Conservation (phyloP, 1,140 invertebrate species). For the Acyrthosiphon pisum region DNA sequence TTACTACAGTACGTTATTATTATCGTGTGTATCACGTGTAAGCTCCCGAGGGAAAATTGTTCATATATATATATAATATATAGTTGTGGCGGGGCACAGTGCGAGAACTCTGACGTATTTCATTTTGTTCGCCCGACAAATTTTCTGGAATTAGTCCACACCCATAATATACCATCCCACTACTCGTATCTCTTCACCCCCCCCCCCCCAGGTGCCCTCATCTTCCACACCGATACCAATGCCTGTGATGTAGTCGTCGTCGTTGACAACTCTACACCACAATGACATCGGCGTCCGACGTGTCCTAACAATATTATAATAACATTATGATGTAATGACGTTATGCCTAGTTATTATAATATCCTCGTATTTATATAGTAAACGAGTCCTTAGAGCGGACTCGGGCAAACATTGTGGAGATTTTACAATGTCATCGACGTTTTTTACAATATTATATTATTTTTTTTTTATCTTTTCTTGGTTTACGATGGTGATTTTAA, state of each 20-base stretch:
- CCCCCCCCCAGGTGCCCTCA: no score
- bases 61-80: no score
- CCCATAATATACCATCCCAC: not conserved
- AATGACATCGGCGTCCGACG: no score
- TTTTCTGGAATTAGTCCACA: not conserved
- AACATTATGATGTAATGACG: no score
- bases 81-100: not conserved
- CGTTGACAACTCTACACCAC: not conserved
- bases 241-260: not conserved
- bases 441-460: not conserved
- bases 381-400: not conserved
- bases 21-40: not conserved
- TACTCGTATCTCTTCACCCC: no score
- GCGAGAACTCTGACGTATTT: not conserved
- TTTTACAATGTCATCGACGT: not conserved
- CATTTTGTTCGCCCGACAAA: not conserved
- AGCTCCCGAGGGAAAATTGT: not conserved
- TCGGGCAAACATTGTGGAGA: not conserved
- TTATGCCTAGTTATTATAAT: no score
- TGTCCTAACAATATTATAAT: not conserved
- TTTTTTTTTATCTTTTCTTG: not conserved
- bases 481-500: not conserved
- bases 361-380: no score
- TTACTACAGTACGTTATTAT: not conserved
- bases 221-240: not conserved